Conservation (phyloP, 2,888 invertebrate species). For the Brassicogethes aeneus region DNA sequence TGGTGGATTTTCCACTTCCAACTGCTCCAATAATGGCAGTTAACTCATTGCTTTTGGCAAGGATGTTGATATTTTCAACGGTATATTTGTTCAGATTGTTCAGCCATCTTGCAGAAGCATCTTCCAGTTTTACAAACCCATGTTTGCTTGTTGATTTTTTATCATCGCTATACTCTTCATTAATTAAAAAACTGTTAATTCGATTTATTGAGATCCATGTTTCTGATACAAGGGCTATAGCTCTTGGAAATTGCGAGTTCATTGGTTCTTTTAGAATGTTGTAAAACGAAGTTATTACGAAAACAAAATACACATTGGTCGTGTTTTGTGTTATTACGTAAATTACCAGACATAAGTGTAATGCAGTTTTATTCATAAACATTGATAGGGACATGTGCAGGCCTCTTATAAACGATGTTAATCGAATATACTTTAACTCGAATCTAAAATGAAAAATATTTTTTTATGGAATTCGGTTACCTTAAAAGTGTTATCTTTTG, state of each 20-base stretch:
- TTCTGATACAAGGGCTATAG: slow-evolving; percentile 49
- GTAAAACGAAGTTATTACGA: slow-evolving; percentile 52
- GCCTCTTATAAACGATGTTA: slow-evolving; percentile 55
- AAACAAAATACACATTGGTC: slow-evolving; percentile 41
- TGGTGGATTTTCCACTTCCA: slow-evolving; percentile 14
- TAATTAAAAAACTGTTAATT: slow-evolving; percentile 28
- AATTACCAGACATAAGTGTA: slow-evolving; percentile 56
- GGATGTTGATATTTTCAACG: slow-evolving; percentile 52
- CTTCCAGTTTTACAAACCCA: slow-evolving; percentile 34
- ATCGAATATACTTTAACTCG: slow-evolving; percentile 49
- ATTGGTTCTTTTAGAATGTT: slow-evolving; percentile 53
- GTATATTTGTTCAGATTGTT: slow-evolving; percentile 48
- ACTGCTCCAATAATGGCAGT: slow-evolving; percentile 16
- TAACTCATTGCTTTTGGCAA: slow-evolving; percentile 42
- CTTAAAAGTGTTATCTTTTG: too few species aligned
- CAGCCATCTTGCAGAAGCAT: slow-evolving; percentile 60
- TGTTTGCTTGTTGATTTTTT: too few species aligned
- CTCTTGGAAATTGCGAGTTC: slow-evolving; percentile 54
- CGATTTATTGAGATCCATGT: slow-evolving; percentile 46
- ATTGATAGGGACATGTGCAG: slow-evolving; percentile 61
- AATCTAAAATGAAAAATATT: slow-evolving; percentile 28
- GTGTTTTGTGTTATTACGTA: slow-evolving; percentile 44
- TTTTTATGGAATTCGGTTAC: too few species aligned
- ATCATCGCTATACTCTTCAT: too few species aligned
- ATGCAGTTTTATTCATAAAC: slow-evolving; percentile 61